Evolutionary conservation across 2,888 invertebrate genomes (phyloP), one percentile per base, ranked within the genome.

Genomic region (Eumacrocentrus americanus): DNA sequence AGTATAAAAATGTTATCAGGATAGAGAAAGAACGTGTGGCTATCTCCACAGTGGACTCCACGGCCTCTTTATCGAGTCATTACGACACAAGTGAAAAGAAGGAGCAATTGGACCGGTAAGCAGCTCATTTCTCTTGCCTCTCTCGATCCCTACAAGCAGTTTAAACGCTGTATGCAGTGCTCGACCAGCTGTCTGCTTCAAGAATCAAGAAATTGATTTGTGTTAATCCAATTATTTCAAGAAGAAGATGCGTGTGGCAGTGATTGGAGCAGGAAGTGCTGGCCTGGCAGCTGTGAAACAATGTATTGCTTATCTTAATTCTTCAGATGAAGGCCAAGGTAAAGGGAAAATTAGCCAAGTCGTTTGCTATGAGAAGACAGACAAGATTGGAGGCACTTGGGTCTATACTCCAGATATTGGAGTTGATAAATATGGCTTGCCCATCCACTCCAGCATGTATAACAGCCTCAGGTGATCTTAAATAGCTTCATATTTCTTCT

Each of bases 381-480:
- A 84, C 2, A 81, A 86, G 68, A 82, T 95, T 29, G 96, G 96
- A 9, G 96, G 96, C 20, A 94, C 94, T 16, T 97, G 96, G 96
- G 89, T 92, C 0, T 95, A 92, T 76, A 91, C 90, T 0, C 90
- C 92, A 65, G 82, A 87, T 62, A 86, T 87, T 20, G 93, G 91
- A 1, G 85, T 83, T n/a, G 91, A 94, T 74, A 84, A 88, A 73
- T 87, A 89, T 75, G 93, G 92, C 0, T 83, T 91, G 54, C 91
- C 92, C 0, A 87, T 95, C 34, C 94, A 94, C 78, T 91, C 94
- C 48, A 94, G 94, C 81, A 95, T 96, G 94, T 97, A 97, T 76
- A 87, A 91, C 74, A 91, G 90, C 73, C 84, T 97, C 57, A 89
- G 89, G 95, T 94, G 81, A 80, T 73, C 55, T 46, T 57, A 16